Evolutionary conservation across 2,797 vertebrate genomes (phyloP), one percentile per base, ranked within the genome.

Genomic region (Pantherophis alleghaniensis): DNA sequence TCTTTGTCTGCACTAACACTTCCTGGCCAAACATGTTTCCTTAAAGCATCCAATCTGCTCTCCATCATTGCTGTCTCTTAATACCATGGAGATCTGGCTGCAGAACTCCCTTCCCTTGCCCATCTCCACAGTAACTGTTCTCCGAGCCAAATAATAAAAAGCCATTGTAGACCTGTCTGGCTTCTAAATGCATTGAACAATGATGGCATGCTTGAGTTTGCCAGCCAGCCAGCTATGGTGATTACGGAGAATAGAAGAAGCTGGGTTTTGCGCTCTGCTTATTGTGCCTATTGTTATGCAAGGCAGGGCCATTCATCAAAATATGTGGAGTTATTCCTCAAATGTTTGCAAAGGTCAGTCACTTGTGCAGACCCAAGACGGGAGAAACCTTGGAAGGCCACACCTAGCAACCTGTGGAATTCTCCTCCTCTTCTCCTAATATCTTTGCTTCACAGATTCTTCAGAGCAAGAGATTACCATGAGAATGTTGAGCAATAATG

Each of bases 131-230:
- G 94, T 66, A 94, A 94, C 91, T 95, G 93, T 92, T 95, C 95
- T 90, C 88, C 83, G 18, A 69, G 61, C 91, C 96, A 96, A 86
- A 92, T 95, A 96, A 95, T 96, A 95, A 96, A 97, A 97, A 96
- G 94, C 94, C 95, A 95, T 97, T 97, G 96, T 96, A 91, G 92
- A 92, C 94, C 96, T 96, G 97, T 97, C 97, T 98, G 96, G 94
- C 95, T 96, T 95, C 95, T 96, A 96, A 96, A 96, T 94, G 95
- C 95, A 96, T 96, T 94, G 93, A 95, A 96, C 95, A 94, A 91
- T 95, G 92, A 93, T 90, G 56, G 94, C 53, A 37, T 95, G 95
- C 66, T 95, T 94, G 93, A 94, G 95, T 90, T 93, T 95, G 94
- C 93, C 96, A 95, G 94, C 90, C 94, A 97, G 96, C 93, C 95